Evolutionary conservation across 2,888 invertebrate genomes (phyloP), one percentile per base, ranked within the genome.

Genomic region (Gari tellinella): DNA sequence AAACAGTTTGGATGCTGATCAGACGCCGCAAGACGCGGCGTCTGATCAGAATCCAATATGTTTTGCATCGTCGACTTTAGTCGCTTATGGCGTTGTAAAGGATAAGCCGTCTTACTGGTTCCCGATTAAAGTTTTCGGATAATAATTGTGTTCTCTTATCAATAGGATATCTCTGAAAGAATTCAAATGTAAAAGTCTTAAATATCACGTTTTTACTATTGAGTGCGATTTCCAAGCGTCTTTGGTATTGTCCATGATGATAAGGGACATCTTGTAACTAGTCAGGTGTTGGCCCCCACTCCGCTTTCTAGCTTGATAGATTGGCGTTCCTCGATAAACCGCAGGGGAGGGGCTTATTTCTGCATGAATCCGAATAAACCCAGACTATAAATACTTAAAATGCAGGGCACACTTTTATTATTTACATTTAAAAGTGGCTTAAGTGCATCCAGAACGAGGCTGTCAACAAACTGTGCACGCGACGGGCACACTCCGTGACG

Each of bases 401-500:
- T 70, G 69, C 69, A 70, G 40, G 52, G 55, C 69, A 70, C 72
- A 66, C 67, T 69, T 73, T 68, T 51, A 69, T 69, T 78, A 78
- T 73, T 73, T 78, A 69, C 73, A 73, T 74, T 75, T 72, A 72
- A 75, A 75, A 69, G 69, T 75, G 65, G 66, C 49, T 75, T 61
- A 70, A 70, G 69, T 75, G 65, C 65, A 65, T 57, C 66, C 40
- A 66, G 68, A 79, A 63, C 62, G 75, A 79, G 72, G 72, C 72
- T 75, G 79, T 75, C 75, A 79, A 75, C 75, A 72, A 72, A 73
- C 57, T 61, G 52, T 55, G 68, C 79, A 81, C 81, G 77, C 81
- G 80, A 68, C 72, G 25, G 76, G 75, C 77, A 80, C 77, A 75
- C 75, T 81, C 62, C 72, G 25, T 61, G 52, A 67, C 49, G 64